A percentile compares a stretch with the other conserved stretches of the same genome.
These are phyloP conservation scores for Smittia sp. DNA, from an alignment of 2,888 invertebrate species.

Conservation along the genomic window DNA sequence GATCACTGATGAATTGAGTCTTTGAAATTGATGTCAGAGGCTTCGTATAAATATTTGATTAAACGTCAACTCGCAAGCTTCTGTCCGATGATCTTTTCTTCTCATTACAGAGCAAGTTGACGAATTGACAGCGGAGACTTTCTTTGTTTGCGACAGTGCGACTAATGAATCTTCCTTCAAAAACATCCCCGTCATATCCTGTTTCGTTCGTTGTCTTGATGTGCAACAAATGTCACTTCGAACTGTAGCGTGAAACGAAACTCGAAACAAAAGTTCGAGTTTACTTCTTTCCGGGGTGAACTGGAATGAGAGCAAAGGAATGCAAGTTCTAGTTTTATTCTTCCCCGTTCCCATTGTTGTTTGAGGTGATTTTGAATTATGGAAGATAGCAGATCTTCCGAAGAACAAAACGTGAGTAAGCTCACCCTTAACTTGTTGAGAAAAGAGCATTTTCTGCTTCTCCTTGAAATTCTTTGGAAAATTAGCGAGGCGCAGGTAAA, in stretches of 20 bases:
- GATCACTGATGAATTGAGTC: not conserved
- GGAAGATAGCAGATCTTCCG: not conserved
- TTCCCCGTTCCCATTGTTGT: not conserved
- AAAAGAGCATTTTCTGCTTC: slow-evolving; percentile 31
- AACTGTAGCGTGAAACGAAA: slow-evolving; percentile 39
- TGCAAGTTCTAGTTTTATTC: no score
- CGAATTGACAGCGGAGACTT: not conserved
- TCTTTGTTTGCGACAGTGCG: slow-evolving; percentile 18
- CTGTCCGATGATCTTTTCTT: not conserved
- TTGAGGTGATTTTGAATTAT: slow-evolving; percentile 38
- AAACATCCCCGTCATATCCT: slow-evolving; percentile 34
- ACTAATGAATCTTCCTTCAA: slow-evolving; percentile 33
- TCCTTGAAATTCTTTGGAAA: slow-evolving; percentile 38
- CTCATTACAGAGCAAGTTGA: not conserved
- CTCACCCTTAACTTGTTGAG: slow-evolving; percentile 37
- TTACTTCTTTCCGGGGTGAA: slow-evolving; percentile 15
- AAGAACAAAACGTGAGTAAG: slow-evolving; percentile 6
- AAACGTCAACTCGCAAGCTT: not conserved
- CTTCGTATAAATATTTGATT: slow-evolving; percentile 9
- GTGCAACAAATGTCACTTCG: slow-evolving; percentile 19
- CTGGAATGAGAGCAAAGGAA: slow-evolving; percentile 2
- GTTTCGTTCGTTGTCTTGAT: slow-evolving; percentile 15
- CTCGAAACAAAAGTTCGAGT: not conserved
- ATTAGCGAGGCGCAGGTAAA: slow-evolving; percentile 41
- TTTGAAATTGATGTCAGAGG: not conserved